Conservation (phyloP, 2,113 vertebrate species). For the Vidua chalybeata region DNA sequence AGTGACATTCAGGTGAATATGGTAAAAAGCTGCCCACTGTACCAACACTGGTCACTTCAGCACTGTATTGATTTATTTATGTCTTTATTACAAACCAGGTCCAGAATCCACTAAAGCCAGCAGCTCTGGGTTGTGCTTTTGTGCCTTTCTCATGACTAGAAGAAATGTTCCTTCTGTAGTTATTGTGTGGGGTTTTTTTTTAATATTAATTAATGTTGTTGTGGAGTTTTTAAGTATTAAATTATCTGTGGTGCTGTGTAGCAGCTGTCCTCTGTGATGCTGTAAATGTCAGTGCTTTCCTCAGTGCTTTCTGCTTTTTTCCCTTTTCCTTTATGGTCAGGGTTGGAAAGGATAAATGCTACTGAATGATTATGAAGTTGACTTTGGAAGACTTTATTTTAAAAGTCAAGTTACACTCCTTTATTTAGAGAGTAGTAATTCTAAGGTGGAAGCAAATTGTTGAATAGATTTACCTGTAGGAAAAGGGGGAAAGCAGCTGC, state of each 20-base stretch:
- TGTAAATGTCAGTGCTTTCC: not conserved
- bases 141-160: not conserved
- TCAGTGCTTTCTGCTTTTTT: not conserved
- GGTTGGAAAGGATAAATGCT: not conserved
- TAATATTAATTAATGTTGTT: not conserved
- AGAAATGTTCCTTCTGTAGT: not conserved
- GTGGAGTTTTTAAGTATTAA: not conserved
- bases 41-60: not conserved
- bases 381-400: not conserved
- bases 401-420: not conserved
- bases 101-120: not conserved
- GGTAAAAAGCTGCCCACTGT: not conserved
- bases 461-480: not conserved
- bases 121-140: not conserved
- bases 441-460: not conserved
- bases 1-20: not conserved
- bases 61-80: fast-evolving
- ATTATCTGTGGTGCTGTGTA: not conserved
- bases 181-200: fast-evolving
- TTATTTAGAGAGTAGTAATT: not conserved
- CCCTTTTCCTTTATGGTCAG: not conserved
- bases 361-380: not conserved
- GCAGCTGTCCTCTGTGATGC: not conserved
- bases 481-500: not conserved
- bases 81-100: not conserved